Evolutionary conservation across 64 coral and sea anemone species (phyloP).

Genomic region (Pocillopora damicornis): DNA sequence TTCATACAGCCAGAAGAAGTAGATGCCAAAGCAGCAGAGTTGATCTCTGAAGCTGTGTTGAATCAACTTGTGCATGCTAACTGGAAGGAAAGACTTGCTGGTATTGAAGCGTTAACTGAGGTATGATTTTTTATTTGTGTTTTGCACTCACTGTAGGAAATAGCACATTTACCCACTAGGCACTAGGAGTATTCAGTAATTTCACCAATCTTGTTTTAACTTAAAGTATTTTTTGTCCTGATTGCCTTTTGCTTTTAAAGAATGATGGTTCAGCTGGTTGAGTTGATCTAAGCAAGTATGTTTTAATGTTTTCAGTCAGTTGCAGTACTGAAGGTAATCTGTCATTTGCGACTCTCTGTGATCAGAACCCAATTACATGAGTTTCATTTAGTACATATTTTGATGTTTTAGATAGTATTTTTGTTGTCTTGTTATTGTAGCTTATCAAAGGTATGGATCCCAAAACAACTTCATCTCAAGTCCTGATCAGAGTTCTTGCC

Average conservation of each 20-base stretch:
- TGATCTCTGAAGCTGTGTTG: conserved; percentile 71
- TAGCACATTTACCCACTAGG: too few species aligned
- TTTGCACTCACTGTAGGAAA: not conserved
- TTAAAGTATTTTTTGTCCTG: too few species aligned
- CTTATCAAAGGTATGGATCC: conserved; percentile 58
- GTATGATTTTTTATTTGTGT: not conserved
- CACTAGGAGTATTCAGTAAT: too few species aligned
- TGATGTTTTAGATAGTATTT: not conserved
- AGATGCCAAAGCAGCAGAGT: conserved; percentile 73
- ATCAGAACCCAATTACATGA: not conserved
- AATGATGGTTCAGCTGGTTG: too few species aligned
- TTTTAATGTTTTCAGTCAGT: too few species aligned
- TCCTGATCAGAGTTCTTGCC: conserved; percentile 93
- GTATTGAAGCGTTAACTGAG: conserved; percentile 77
- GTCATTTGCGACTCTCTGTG: not conserved
- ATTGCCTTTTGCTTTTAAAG: too few species aligned
- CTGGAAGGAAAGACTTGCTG: conserved; percentile 97
- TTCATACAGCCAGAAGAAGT: conserved; percentile 76
- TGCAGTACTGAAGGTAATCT: too few species aligned
- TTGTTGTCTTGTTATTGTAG: conserved; percentile 5
- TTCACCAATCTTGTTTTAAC: too few species aligned
- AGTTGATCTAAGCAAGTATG: too few species aligned
- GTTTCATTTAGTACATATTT: not conserved
- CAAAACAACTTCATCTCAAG: conserved; percentile 65
- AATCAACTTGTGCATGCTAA: conserved; percentile 71